Base-by-base conservation (phyloP, 2,113 vertebrate species). In the Calonectris borealis region DNA sequence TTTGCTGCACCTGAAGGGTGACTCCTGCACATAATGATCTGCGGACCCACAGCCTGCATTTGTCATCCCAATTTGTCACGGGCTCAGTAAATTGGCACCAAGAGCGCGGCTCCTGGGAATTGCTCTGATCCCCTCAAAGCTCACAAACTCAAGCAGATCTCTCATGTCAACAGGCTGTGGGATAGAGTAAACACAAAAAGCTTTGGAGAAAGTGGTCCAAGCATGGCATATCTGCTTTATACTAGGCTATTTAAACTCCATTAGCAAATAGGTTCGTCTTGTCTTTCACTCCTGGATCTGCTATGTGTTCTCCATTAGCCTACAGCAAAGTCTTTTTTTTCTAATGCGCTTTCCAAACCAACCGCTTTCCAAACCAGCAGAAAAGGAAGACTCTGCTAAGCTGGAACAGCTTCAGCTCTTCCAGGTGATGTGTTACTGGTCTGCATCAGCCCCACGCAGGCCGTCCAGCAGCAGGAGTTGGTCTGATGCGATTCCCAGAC, bases 51-150 rank as follows among this genome's bases (percentile, higher is more conserved):
- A 91, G 92, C 91, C 84, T 75, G 66, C 90, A 91, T 94, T 83
- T 88, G 84, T 94, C 94, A 94, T 93, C 89, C 94, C 82, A 82
- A 94, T 96, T 94, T 89, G 94, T 89, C 96, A 96, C 1, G 2
- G 93, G 75, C 90, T 94, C 86, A 91, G 81, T 77, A 73, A 97
- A 89, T 38, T 93, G 95, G 84, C 93, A 94, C 69, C 69, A 80
- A 93, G 77, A 91, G 78, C 24, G 12, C 19, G 0, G 93, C 87
- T 85, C 93, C 83, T 88, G 91, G 93, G 89, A 94, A 89, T 77
- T 79, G 66, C 86, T 90, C 87, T 95, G 95, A 95, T 95, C 88
- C 95, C 78, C 68, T 89, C 92, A 95, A 89, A 94, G 90, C 93
- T 77, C 89, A 68, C 62, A 70, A 76, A 95, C 54, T 95, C 94